Evolutionary conservation across 2,888 invertebrate genomes (phyloP), one percentile per base, ranked within the genome.

Genomic region (Cerastoderma edule): DNA sequence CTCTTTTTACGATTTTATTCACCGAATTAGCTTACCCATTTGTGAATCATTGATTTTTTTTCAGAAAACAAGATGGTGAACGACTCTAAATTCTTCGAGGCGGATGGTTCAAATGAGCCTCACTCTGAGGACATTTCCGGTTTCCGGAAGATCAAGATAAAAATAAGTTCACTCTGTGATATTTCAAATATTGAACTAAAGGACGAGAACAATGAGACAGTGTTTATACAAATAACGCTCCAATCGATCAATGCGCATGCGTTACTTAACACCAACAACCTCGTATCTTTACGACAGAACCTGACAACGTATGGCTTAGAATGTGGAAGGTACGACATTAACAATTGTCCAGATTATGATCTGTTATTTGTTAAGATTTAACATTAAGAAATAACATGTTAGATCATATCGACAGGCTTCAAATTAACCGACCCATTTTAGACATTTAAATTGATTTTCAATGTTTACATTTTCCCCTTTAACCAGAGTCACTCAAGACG

Each of bases 101-200:
- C 60, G n/a, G 60, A 60, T 60, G 60, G 60, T 16, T 22, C 6
- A 24, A 19, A 13, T 3, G 60, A 60, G 60, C 60, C 60, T 39
- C 60, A 39, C 30, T 60, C 27, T n/a, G 60, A 60, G 39, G 33
- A 60, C 39, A 60, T 60, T 39, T 60, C 60, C 60, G 60, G 60
- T 39, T 60, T 60, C 60, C 60, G 60, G 60, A 39, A 28, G 16
- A 13, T 60, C 5, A 60, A 39, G n/a, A 1, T 60, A 39, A 35
- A 39, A 39, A 16, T 60, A 24, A 22, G 27, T 22, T 60, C 60
- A 2, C 16, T 60, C 30, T 60, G 60, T 27, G 30, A 60, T 27
- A 60, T 33, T 16, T 6, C 60, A 39, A 60, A 60, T 24, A 60
- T 60, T 27, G 32, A 60, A 22, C 39, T 60, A 22, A 24, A 22